These are phyloP conservation scores for Misgurnus mizolepis DNA, from an alignment of 2,113 vertebrate species.

Conservation along the genomic window DNA sequence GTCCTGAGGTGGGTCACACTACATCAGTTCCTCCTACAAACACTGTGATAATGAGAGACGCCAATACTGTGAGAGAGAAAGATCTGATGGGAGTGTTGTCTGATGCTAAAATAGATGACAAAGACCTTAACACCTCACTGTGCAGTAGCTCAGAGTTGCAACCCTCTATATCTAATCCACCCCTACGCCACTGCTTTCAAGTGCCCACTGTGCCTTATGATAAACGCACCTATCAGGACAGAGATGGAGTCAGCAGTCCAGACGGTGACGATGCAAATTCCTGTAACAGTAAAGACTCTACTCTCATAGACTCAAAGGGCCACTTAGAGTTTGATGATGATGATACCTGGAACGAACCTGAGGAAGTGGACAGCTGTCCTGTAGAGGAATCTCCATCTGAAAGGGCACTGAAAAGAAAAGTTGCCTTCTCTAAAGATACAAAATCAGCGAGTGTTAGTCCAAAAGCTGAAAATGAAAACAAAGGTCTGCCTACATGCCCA, in stretches of 20 bases:
- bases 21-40: constrained; percentile 1
- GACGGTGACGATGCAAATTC: constrained; percentile 50
- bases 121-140: constrained; percentile 51
- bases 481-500: constrained; percentile 76
- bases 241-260: constrained; percentile 51
- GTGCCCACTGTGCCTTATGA: constrained; percentile 63
- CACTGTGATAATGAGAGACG: neutral
- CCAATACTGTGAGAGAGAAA: neutral
- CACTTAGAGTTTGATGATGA: constrained; percentile 87
- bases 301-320: constrained; percentile 63
- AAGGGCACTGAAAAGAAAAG: constrained; percentile 80
- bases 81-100: neutral
- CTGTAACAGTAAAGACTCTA: constrained; percentile 61
- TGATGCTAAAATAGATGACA: constrained; percentile 42
- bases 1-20: neutral
- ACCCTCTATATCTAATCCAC: constrained; percentile 5
- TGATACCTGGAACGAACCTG: constrained; percentile 89
- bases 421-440: constrained; percentile 74
- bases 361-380: constrained; percentile 65
- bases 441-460: constrained; percentile 51
- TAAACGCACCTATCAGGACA: constrained; percentile 70
- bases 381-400: constrained; percentile 52
- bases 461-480: constrained; percentile 51
- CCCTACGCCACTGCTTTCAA: constrained; percentile 60
- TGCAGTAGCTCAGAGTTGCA: constrained; percentile 60